Conservation (phyloP, 2,113 vertebrate genomes). For the Vicugna pacos region DNA sequence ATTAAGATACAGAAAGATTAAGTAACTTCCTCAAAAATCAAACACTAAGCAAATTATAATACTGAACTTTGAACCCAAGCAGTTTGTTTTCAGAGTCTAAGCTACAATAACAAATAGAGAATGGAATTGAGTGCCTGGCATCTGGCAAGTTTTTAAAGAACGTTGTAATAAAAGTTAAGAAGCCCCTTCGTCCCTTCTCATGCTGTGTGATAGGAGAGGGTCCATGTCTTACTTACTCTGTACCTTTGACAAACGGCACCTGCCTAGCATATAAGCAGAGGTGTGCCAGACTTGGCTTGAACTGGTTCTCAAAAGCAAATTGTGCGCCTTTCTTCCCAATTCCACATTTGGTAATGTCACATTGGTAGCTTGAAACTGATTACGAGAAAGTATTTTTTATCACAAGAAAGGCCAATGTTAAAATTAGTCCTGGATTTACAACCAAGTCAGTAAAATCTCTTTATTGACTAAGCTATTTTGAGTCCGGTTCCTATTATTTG, state of each 20-base stretch:
- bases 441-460: background rate
- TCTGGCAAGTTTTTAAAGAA: background rate
- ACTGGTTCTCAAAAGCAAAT: background rate
- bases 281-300: background rate
- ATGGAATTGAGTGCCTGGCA: background rate
- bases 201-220: background rate
- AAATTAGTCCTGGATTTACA: background rate
- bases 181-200: background rate
- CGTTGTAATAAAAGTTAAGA: background rate
- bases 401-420: background rate
- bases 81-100: background rate
- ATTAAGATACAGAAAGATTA: background rate
- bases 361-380: background rate
- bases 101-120: slow-evolving; percentile 1
- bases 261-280: too few species aligned
- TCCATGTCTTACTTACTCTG: background rate
- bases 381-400: background rate
- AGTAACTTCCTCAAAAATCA: background rate
- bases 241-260: background rate
- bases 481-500: slow-evolving; percentile 8
- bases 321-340: background rate
- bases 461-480: background rate
- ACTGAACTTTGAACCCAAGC: background rate
- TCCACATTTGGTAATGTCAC: background rate
- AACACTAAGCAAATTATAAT: background rate